These are phyloP conservation scores for Branchipolynoe longqiensis DNA, from an alignment of 2,888 invertebrate species.

Conservation along the genomic window DNA sequence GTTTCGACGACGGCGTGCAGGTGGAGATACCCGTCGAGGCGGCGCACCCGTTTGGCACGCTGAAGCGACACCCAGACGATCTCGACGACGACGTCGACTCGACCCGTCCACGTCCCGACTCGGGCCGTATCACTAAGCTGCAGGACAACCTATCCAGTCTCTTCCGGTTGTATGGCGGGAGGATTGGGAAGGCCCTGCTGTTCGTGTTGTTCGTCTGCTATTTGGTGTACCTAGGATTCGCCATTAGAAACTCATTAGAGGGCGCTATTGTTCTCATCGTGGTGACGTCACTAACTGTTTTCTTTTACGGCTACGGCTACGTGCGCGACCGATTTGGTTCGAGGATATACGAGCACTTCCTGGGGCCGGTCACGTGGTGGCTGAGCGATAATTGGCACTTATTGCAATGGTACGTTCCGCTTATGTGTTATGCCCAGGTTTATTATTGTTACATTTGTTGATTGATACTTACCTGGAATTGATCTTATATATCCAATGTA, in stretches of 20 bases:
- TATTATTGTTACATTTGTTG: too few relatives aligned
- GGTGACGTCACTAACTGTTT: constrained; percentile 37
- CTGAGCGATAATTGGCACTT: constrained; percentile 3
- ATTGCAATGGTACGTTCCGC: constrained; percentile 29
- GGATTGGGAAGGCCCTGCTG: background rate
- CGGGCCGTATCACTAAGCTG: background rate
- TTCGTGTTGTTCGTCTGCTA: constrained; percentile 38
- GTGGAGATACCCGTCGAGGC: constrained; percentile 23
- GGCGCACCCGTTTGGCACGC: background rate
- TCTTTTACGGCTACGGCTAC: background rate
- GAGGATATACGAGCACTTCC: constrained; percentile 8
- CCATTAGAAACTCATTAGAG: constrained; percentile 14
- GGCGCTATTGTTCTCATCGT: constrained; percentile 41
- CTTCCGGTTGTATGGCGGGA: too few relatives aligned
- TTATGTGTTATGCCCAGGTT: background rate
- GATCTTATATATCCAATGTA: too few relatives aligned
- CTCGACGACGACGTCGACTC: background rate
- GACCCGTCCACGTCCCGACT: background rate
- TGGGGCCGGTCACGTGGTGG: constrained; percentile 7
- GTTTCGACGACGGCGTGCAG: constrained; percentile 3
- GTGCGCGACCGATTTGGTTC: constrained; percentile 20
- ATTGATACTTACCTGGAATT: too few relatives aligned
- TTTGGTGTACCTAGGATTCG: constrained; percentile 56
- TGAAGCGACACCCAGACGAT: background rate
- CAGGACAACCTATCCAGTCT: background rate